Conservation (phyloP, 53 echinoderm and acorn worm species). For the Arbacia lixula region DNA sequence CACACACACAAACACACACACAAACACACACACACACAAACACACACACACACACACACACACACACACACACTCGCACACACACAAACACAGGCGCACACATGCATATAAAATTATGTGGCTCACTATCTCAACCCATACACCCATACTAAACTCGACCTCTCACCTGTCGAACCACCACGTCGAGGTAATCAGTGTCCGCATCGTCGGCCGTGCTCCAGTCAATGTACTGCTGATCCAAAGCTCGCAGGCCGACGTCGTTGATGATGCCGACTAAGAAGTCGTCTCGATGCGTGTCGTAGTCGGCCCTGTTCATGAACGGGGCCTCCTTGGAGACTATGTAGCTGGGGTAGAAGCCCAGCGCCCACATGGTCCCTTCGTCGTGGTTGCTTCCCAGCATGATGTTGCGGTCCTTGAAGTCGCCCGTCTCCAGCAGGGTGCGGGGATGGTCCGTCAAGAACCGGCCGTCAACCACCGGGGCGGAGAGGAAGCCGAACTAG, state of each 20-base stretch:
- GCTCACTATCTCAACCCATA: no score
- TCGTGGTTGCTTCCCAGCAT: constrained; percentile 60
- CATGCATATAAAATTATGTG: no score
- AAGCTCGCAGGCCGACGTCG: constrained; percentile 49
- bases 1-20: no score
- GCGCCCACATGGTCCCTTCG: constrained; percentile 58
- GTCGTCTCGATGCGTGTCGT: constrained; percentile 25
- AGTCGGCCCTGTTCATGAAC: constrained; percentile 13
- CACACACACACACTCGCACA: no score
- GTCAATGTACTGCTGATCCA: constrained; percentile 72
- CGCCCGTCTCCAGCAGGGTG: constrained; percentile 3
- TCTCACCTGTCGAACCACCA: constrained; percentile 27
- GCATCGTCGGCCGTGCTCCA: constrained; percentile 63
- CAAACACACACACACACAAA: no score
- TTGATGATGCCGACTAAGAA: not conserved
- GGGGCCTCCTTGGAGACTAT: constrained; percentile 13
- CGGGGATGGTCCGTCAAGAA: constrained; percentile 50
- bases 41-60: no score
- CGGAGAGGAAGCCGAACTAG: constrained; percentile 53
- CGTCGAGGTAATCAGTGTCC: constrained; percentile 53
- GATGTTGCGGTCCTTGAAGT: constrained; percentile 64
- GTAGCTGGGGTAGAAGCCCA: constrained; percentile 26
- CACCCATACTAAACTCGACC: not conserved
- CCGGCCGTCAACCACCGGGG: constrained; percentile 58
- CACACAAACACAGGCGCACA: no score